These are phyloP conservation scores for Melanotaenia pygmaea DNA, from an alignment of 2,797 vertebrate genomes.

Conservation along the genomic window DNA sequence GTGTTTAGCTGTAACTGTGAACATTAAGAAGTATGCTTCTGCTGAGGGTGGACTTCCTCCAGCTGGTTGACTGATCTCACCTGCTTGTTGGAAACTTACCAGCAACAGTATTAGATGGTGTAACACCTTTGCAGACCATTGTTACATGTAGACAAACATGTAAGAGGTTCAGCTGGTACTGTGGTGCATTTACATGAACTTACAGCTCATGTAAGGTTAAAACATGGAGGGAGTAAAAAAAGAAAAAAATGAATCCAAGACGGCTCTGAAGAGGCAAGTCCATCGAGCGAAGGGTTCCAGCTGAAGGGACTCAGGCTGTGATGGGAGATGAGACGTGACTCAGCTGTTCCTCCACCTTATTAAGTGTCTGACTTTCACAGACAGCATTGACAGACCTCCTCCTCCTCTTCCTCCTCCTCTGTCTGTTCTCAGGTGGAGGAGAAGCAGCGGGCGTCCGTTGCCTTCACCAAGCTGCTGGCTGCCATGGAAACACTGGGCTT, in stretches of 20 bases:
- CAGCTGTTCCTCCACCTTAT: slow-evolving; percentile 26
- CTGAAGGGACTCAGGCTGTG: not conserved
- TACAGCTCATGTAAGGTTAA: not conserved
- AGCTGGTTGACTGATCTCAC: no score
- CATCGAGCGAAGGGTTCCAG: not conserved
- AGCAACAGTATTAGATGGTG: no score
- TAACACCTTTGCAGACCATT: no score
- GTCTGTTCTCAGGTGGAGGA: slow-evolving; percentile 86
- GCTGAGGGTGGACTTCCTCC: no score
- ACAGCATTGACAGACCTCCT: slow-evolving; percentile 1
- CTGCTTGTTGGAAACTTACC: no score
- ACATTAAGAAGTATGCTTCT: no score
- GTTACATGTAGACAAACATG: no score
- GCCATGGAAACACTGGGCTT: slow-evolving; percentile 91
- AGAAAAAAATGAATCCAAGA: slow-evolving; percentile 5
- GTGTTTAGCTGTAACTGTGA: no score
- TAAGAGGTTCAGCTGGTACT: not conserved
- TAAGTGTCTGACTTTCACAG: slow-evolving; percentile 15
- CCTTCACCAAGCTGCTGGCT: slow-evolving; percentile 86
- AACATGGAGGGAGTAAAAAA: not conserved
- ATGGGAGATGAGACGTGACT: slow-evolving; percentile 39
- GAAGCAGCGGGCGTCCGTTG: slow-evolving; percentile 86
- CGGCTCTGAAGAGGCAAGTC: slow-evolving; percentile 9
- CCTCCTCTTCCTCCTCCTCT: not conserved
- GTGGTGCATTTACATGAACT: not conserved